Evolutionary conservation across 2,888 invertebrate genomes (phyloP), one percentile per base, ranked within the genome.

Genomic region (Hofmannophila pseudospretella): DNA sequence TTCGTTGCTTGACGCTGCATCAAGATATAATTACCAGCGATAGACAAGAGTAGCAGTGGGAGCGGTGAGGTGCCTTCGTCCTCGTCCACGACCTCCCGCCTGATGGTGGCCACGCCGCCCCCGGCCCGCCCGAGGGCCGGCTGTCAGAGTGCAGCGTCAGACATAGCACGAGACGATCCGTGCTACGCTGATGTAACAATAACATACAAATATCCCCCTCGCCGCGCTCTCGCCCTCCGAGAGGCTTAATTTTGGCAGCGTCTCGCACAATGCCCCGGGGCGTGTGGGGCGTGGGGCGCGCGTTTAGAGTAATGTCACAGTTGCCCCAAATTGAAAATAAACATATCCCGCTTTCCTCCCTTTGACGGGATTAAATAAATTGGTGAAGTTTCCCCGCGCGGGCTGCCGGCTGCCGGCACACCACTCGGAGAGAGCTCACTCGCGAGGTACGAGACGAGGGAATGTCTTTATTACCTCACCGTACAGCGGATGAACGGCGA

Each of bases 321-420:
- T 53, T 47, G 49, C 49, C 46, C 48, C 51, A 66, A 67, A 67
- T 67, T 66, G 67, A 67, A 67, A 63, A 67, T 67, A 67, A 67
- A 67, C 65, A 67, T 58, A 59, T 57, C 54, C 49, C 49, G 45
- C 50, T 45, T 49, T 48, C 45, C 43, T 47, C 45, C 49, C 54
- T 58, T 58, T 62, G 58, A 58, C 49, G 52, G 57, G 62, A 66
- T 63, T 57, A 55, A 56, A 58, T 53, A 56, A 52, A 54, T 56
- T 54, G 46, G 39, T 38, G 27, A 46, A 46, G 43, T 48, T 38
- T 25, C 34, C 20, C 34, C 32, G 36, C 25, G 27, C 13, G 34
- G 34, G 16, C 34, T 26, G 36, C 26, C 23, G 13, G 40, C 7
- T 33, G 29, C 33, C 11, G n/a, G n/a, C n/a, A n/a, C n/a, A n/a